Evolutionary conservation across 2,113 vertebrate genomes (phyloP).

Genomic region (Cromileptes altivelis): DNA sequence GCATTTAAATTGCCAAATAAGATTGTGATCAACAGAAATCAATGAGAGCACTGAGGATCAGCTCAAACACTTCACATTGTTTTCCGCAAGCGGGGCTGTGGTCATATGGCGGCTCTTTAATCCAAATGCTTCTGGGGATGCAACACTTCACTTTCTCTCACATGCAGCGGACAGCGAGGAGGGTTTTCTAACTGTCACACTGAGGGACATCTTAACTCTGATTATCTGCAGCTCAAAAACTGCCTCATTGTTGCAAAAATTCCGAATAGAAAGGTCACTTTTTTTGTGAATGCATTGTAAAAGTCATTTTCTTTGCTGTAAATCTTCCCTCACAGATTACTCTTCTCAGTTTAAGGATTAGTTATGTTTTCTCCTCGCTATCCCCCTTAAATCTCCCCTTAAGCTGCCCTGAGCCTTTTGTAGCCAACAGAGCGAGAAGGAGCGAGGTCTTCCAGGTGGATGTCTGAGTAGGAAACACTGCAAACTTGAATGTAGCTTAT

Average conservation of each 20-base stretch:
- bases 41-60: slow-evolving; percentile 76
- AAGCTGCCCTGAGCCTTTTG: slow-evolving; percentile 84
- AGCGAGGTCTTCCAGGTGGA: slow-evolving; percentile 80
- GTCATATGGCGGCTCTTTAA: slow-evolving; percentile 26
- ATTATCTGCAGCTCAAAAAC: slow-evolving; percentile 39
- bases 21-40: slow-evolving; percentile 86
- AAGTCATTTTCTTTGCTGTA: slow-evolving; percentile 75
- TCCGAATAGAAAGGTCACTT: slow-evolving; percentile 54
- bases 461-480: slow-evolving; percentile 66
- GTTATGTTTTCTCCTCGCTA: slow-evolving; percentile 82
- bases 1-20: slow-evolving; percentile 87
- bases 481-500: slow-evolving; percentile 68
- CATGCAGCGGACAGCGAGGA: background rate
- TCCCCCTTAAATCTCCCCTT: slow-evolving; percentile 81
- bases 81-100: slow-evolving; percentile 18
- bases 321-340: slow-evolving; percentile 80
- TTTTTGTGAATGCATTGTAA: slow-evolving; percentile 66
- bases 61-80: slow-evolving; percentile 49
- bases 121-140: slow-evolving; percentile 47
- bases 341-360: slow-evolving; percentile 85
- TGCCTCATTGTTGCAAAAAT: slow-evolving; percentile 2
- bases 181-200: slow-evolving; percentile 36
- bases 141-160: slow-evolving; percentile 35
- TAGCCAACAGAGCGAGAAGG: slow-evolving; percentile 74
- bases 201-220: slow-evolving; percentile 31